Base-by-base conservation (phyloP, 2,888 invertebrate species). In the Melanostoma mellinum region DNA sequence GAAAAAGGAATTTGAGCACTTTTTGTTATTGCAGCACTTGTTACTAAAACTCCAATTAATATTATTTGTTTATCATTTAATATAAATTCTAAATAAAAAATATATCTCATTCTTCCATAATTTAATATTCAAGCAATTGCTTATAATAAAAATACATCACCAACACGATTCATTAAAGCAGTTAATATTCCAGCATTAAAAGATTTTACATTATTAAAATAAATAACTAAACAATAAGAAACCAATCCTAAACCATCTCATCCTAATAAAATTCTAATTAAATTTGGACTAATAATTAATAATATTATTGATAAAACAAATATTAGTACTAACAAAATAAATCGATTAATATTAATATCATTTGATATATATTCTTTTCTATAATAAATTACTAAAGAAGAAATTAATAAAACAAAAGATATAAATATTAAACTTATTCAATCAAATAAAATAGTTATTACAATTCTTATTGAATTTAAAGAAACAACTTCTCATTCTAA, bases 161-260 rank as follows among this genome's bases (percentile, higher is more conserved):
- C 95, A 89, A 95, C 90, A 9, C 95, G 95, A 93, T 96, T 96
- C 30, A 93, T 94, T 89, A 96, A 91, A 87, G 93, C 93, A 10
- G 95, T 96, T 88, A 95, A 92, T 91, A 95, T 94, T 0, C 95
- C 95, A 0, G 94, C 94, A 92, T 93, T 94, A 93, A 92, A 93
- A 87, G 94, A 94, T 80, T 93, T 94, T 71, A 92, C 88, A 93
- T 94, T 95, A 91, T 94, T 87, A 87, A 87, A 89, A 88, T 88
- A 88, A 88, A 88, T 88, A 4, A 88, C 87, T 96, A 95, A 93
- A 92, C 93, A 93, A 93, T 94, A 95, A 88, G 95, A 95, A 88
- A 93, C 91, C 89, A 95, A 92, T 0, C 95, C 95, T 90, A 95
- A 92, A 0, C 95, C 95, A 93, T 95, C 95, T 85, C 95, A 95